Evolutionary conservation across 2,797 vertebrate species (phyloP), one percentile per base, ranked within the genome.

Genomic region (Cuniculus paca): DNA sequence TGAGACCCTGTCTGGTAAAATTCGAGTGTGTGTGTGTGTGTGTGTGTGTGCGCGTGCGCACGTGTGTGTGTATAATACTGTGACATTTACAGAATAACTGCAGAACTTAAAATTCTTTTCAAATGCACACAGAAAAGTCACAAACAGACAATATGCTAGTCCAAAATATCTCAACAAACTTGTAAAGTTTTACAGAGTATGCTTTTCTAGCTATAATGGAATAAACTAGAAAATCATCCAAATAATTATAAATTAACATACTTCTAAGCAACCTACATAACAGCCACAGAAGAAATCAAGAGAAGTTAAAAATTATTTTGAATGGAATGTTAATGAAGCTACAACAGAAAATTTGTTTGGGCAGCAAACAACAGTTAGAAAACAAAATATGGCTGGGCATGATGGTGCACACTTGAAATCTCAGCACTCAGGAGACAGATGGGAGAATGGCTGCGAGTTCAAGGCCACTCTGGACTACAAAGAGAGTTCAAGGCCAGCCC

Each of bases 31-130:
- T n/a, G 16, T 54, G 5, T 17, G 52, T 54, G 17, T 54, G 17
- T 54, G 52, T 16, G 12, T 16, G 52, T 5, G 52, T 54, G 52
- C 19, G 17, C 19, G 45, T 48, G 45, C 45, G 9, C 9, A 9
- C 5, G 45, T 9, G 45, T 9, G 45, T 48, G 45, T 48, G 45
- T 9, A 70, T 19, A 36, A 70, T 22, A 34, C 65, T 36, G 0
- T 63, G 36, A 88, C 61, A 90, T 85, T 75, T 74, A 93, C 11
- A 75, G n/a, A 85, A 78, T 54, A 83, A 83, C 31, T 31, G 13
- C 2, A 77, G 48, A 54, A 54, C 52, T 54, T 54, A 78, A 84
- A 95, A 70, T 95, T 92, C 2, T 87, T 93, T 83, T 87, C 81
- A 72, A 63, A 72, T 88, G 24, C 39, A 63, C 48, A 65, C 10